These are phyloP conservation scores for Metacarcinus magister DNA, from an alignment of 2,888 invertebrate species.

Conservation along the genomic window DNA sequence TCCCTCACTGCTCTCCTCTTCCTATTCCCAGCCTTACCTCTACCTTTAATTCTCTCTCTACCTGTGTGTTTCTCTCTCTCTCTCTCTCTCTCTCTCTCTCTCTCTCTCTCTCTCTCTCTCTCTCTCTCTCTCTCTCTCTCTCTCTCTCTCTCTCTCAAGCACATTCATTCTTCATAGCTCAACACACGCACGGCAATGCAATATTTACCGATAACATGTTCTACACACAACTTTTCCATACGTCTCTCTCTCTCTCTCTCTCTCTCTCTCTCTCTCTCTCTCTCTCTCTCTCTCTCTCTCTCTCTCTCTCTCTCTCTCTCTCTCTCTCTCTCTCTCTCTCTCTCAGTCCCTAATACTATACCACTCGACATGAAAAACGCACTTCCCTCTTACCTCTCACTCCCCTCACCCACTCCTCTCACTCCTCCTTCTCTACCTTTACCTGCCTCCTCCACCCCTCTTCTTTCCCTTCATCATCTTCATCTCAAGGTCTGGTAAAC, in stretches of 20 bases:
- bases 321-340: too few species aligned
- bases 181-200: background rate
- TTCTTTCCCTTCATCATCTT: background rate
- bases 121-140: background rate
- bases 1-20: background rate
- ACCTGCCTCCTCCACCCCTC: background rate
- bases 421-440: background rate
- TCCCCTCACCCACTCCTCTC: background rate
- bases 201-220: background rate
- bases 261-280: background rate
- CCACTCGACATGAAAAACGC: background rate
- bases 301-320: too few species aligned
- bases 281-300: too few species aligned
- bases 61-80: background rate
- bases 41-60: background rate
- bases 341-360: too few species aligned
- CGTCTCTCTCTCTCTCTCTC: background rate
- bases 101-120: conserved; percentile 26
- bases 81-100: conserved; percentile 14
- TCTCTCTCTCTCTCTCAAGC: background rate
- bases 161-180: background rate
- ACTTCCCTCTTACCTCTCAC: background rate
- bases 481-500: background rate
- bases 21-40: background rate
- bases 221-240: background rate